Evolutionary conservation across 1,140 invertebrate genomes (phyloP), one percentile per base, ranked within the genome.

Genomic region (Aphelenchoides besseyi): DNA sequence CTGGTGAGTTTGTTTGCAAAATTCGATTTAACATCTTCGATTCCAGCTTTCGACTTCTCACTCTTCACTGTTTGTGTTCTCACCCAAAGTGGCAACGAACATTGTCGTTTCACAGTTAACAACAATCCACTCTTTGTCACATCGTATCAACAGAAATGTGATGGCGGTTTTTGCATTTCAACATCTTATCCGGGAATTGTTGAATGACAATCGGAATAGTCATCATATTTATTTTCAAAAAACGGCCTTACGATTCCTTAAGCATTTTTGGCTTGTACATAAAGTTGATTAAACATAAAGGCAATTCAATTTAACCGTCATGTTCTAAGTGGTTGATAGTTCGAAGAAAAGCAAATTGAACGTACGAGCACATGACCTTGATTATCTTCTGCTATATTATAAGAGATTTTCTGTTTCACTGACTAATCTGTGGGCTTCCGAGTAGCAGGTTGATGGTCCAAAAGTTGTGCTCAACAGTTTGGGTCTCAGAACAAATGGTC

Each of bases 11-110:
- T 53, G n/a, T 55, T 1, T 3, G 64, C 16, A 12, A 3, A 71
- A 28, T 66, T 5, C 29, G 1, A 29, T 71, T 12, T 0, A 1
- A 12, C 12, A 2, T 69, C 12, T 70, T 73, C 33, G 23, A 33
- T 79, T 77, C 23, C 62, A 78, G 81, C 79, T 5, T 81, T 81
- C 66, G 79, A 81, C 71, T 81, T 83, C 64, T 80, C 81, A 9
- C 68, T 81, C 29, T 72, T 81, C 61, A 78, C 79, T 26, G 70
- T 72, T 18, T 81, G 79, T 66, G 70, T 73, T 5, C 41, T 81
- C n/a, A 69, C 73, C 5, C 75, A 82, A 35, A n/a, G 57, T 26
- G 81, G 80, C 26, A 72, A 57, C 28, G 66, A 74, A 30, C 61
- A 37, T 26, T 81, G 79, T 62, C 57, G 74, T n/a, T 81, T 82